Evolutionary conservation across 2,113 vertebrate genomes (phyloP).

Genomic region (Lucifuga dentata): DNA sequence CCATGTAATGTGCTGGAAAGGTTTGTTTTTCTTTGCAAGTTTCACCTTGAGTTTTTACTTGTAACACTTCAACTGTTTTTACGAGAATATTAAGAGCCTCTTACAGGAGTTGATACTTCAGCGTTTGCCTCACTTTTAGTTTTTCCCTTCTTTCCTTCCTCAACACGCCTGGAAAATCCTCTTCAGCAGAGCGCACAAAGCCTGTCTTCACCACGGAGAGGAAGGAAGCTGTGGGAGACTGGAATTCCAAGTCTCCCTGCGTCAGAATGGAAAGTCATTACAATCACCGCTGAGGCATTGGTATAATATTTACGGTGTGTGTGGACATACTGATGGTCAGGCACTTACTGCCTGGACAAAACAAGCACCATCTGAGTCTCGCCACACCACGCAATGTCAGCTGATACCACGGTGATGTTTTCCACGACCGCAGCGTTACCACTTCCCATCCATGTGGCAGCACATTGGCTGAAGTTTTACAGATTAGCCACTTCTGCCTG

Average conservation of each 20-base stretch:
- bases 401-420: slow-evolving; percentile 27
- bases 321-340: slow-evolving; percentile 32
- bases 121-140: slow-evolving; percentile 29
- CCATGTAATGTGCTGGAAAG: background rate
- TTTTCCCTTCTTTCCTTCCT: slow-evolving; percentile 28
- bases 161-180: slow-evolving; percentile 61
- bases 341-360: slow-evolving; percentile 1
- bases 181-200: slow-evolving; percentile 56
- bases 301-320: slow-evolving; percentile 63
- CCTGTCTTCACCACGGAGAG: slow-evolving; percentile 56
- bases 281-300: slow-evolving; percentile 42
- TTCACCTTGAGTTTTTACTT: background rate
- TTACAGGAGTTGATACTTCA: slow-evolving; percentile 36
- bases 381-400: slow-evolving; percentile 3
- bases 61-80: slow-evolving; percentile 12
- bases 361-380: slow-evolving; percentile 20
- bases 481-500: too few species aligned
- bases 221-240: slow-evolving; percentile 63
- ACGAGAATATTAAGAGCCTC: slow-evolving; percentile 29
- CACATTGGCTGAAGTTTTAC: too few species aligned
- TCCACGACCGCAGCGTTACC: slow-evolving; percentile 9
- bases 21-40: slow-evolving; percentile 22
- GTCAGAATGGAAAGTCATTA: slow-evolving; percentile 72
- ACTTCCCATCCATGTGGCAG: too few species aligned
- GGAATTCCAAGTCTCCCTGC: slow-evolving; percentile 43